Conservation (phyloP, 2,888 invertebrate species). For the Melipona beecheii region DNA sequence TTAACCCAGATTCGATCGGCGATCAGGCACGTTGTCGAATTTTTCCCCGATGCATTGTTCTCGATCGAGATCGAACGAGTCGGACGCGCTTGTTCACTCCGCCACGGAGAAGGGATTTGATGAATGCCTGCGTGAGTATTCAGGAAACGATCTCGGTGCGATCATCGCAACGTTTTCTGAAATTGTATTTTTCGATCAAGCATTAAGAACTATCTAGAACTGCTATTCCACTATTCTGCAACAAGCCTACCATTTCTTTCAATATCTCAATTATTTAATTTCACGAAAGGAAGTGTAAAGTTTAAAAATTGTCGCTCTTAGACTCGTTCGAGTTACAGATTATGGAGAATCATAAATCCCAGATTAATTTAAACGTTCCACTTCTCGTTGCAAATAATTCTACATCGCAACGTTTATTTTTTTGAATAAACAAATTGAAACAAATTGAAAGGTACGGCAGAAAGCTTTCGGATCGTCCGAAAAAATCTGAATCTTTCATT, state of each 20-base stretch:
- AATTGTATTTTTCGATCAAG: too few species aligned
- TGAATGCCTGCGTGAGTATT: neutral
- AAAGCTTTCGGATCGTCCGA: neutral
- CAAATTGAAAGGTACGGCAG: neutral
- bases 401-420: neutral
- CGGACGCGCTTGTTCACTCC: neutral
- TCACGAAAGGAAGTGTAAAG: neutral
- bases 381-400: neutral
- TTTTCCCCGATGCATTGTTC: conserved; percentile 22
- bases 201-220: too few species aligned
- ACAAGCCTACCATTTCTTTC: too few species aligned
- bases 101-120: neutral
- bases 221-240: too few species aligned
- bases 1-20: conserved; percentile 33
- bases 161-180: neutral
- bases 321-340: neutral
- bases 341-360: too few species aligned
- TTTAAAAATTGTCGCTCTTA: neutral
- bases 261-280: too few species aligned
- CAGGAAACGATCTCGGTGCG: neutral
- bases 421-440: too few species aligned
- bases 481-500: neutral
- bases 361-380: neutral
- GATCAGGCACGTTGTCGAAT: conserved; percentile 21
- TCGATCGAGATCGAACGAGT: neutral